A percentile compares a stretch with the other conserved stretches of the same genome.
Evolutionary conservation across 2,113 vertebrate genomes (phyloP).

Genomic region (Cettia cetti): DNA sequence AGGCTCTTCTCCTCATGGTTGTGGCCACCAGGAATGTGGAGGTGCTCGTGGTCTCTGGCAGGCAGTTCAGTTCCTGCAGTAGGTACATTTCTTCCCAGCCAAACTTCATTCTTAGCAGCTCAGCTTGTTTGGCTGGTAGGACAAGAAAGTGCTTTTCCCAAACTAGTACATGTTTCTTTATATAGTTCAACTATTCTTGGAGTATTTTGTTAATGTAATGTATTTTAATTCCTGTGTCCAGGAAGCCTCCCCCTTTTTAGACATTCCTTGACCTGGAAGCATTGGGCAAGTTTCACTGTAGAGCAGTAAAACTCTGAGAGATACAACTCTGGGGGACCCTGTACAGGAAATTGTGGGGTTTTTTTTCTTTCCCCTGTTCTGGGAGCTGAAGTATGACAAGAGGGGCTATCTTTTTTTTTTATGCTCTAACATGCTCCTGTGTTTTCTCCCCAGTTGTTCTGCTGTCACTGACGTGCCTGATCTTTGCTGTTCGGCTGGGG

Average conservation of each 20-base stretch:
- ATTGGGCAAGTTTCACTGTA: not conserved
- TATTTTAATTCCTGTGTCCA: not conserved
- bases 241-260: not conserved
- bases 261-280: not conserved
- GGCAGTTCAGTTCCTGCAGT: not conserved
- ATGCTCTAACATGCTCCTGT: not conserved
- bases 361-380: not conserved
- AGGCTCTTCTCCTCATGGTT: not conserved
- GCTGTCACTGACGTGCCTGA: constrained; percentile 13
- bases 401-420: no score
- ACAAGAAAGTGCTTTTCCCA: constrained; percentile 6
- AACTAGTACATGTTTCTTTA: not conserved
- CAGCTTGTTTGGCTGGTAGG: not conserved
- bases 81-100: not conserved
- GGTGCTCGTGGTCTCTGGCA: not conserved
- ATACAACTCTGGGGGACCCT: not conserved
- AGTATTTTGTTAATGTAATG: not conserved
- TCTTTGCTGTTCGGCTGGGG: constrained; percentile 33
- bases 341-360: fast-evolving
- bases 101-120: not conserved
- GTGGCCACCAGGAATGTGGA: not conserved
- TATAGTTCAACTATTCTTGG: not conserved
- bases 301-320: not conserved
- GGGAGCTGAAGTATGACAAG: not conserved
- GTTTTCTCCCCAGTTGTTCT: constrained; percentile 13